Evolutionary conservation across 2,113 vertebrate species (phyloP), one percentile per base, ranked within the genome.

Genomic region (Pluvialis apricaria): DNA sequence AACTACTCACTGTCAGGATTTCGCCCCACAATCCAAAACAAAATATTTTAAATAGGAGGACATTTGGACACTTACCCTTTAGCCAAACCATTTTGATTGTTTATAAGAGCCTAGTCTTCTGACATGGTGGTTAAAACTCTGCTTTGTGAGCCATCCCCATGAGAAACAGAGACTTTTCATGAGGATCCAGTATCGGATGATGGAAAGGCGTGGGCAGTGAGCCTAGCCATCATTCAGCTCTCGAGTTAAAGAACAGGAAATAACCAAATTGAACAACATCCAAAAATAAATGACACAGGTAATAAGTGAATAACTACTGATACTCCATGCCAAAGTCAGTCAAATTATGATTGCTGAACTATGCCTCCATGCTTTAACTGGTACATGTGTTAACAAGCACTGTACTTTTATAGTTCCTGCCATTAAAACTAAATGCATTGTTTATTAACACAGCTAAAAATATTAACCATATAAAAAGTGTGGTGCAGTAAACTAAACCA

Each of bases 381-480:
- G 80, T 77, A 82, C 42, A 89, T 36, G 42, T 92, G 81, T 85
- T 95, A 93, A 93, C 80, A 89, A 88, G 73, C 68, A 80, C 45
- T 21, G 21, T 32, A 66, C 31, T 93, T 95, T 93, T 80, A 95
- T 22, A 90, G 71, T 78, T 96, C 84, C 69, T 77, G 76, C 29
- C 82, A 93, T 83, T 86, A 97, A 95, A 94, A 92, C 82, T 20
- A 84, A 88, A 91, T 14, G 15, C 8, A 70, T 70, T 8, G 66
- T 79, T 90, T 94, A 88, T 77, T 94, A 94, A 64, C 72, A 65
- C 13, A 70, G 52, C 36, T 81, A 87, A 80, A 92, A 91, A 64
- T 42, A 81, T 13, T 57, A 91, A 68, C 52, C 7, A 42, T 54
- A 52, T 78, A 44, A 70, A 62, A 94, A 44, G 31, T 5, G 15